Evolutionary conservation across 2,797 vertebrate genomes (phyloP).

Genomic region (Percopsis omiscomaycus): DNA sequence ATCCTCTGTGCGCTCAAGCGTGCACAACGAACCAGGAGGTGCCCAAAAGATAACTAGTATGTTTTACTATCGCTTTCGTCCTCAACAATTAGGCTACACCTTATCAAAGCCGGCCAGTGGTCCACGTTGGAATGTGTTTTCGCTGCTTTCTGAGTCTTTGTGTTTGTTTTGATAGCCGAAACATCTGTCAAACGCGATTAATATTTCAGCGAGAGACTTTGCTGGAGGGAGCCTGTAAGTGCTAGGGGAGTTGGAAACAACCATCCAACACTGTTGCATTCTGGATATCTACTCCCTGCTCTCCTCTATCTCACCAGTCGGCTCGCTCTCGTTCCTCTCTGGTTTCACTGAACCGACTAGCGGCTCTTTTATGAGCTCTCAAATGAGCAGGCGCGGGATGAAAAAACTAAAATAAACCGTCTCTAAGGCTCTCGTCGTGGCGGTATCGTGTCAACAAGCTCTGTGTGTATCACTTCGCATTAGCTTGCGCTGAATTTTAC

Average conservation of each 20-base stretch:
- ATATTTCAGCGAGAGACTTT: conserved; percentile 68
- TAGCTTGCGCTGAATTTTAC: conserved; percentile 1
- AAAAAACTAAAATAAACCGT: conserved; percentile 34
- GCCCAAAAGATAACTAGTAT: background rate
- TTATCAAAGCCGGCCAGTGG: conserved; percentile 36
- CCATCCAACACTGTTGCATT: conserved; percentile 46
- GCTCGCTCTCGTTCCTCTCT: background rate
- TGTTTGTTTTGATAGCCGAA: conserved; percentile 70
- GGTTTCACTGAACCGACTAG: conserved; percentile 22
- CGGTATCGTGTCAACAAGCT: conserved; percentile 21
- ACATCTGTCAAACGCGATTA: conserved; percentile 74
- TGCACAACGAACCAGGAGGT: conserved; percentile 38
- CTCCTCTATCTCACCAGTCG: background rate
- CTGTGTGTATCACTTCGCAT: conserved; percentile 31
- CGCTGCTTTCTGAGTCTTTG: conserved; percentile 22
- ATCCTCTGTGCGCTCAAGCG: conserved; percentile 14
- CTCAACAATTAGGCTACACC: conserved; percentile 26
- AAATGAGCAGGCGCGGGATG: conserved; percentile 22
- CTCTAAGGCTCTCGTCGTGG: conserved; percentile 11
- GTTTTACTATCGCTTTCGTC: conserved; percentile 18
- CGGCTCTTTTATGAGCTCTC: conserved; percentile 22
- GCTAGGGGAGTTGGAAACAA: conserved; percentile 57
- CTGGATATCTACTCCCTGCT: conserved; percentile 25
- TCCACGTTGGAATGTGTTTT: conserved; percentile 23
- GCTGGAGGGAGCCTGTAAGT: conserved; percentile 59